A percentile compares a stretch with the other conserved stretches of the same genome.
These are phyloP conservation scores for Pelvicachromis taeniatus DNA, from an alignment of 2,113 vertebrate species.

Conservation along the genomic window DNA sequence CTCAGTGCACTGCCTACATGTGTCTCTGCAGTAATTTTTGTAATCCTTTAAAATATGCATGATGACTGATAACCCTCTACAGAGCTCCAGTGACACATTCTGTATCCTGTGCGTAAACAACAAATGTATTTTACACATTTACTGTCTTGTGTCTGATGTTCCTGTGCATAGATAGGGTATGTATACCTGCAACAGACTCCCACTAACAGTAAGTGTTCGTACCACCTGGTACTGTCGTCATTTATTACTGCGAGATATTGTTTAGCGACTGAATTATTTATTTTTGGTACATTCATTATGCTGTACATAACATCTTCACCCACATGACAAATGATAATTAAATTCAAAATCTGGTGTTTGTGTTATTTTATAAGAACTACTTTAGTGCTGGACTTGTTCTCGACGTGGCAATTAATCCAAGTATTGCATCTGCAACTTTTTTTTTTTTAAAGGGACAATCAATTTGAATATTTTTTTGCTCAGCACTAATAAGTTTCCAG, in stretches of 20 bases:
- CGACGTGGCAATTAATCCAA: background rate
- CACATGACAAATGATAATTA: slow-evolving; percentile 1
- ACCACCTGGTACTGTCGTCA: background rate
- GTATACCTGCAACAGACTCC: background rate
- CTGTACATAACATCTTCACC: background rate
- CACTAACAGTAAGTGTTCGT: background rate
- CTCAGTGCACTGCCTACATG: slow-evolving; percentile 36
- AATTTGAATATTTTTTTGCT: background rate
- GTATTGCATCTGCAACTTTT: background rate
- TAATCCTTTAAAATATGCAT: slow-evolving; percentile 47
- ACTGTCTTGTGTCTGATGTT: background rate
- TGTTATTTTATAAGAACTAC: background rate
- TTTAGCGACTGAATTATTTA: background rate
- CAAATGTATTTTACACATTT: background rate
- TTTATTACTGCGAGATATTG: background rate
- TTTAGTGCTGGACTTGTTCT: background rate
- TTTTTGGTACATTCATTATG: slow-evolving; percentile 24
- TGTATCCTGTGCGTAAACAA: slow-evolving; percentile 1
- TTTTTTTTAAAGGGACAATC: background rate
- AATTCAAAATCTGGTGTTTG: background rate
- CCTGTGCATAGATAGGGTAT: background rate
- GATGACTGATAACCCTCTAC: slow-evolving; percentile 13
- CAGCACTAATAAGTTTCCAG: background rate
- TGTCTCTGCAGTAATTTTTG: slow-evolving; percentile 9
- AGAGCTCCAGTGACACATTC: slow-evolving; percentile 15